Conservation (phyloP, 1,140 invertebrate genomes). For the Macrobrachium nipponense region DNA sequence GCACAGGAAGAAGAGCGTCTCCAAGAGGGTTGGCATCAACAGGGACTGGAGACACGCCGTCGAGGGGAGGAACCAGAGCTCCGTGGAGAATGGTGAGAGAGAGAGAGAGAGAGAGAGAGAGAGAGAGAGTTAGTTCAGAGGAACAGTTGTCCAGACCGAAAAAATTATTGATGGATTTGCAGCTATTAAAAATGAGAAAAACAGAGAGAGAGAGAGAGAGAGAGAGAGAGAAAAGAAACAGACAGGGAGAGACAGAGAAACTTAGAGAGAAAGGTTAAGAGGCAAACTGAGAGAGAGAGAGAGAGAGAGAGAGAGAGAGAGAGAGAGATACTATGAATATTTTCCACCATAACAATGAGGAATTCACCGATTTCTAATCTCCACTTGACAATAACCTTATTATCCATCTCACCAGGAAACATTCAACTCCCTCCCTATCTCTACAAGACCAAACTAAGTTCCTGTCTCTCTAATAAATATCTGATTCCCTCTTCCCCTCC, state of each 20-base stretch:
- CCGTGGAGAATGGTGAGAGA: neutral
- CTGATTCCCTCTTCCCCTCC: too few species aligned
- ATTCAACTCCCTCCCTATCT: too few species aligned
- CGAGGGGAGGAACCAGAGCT: slow-evolving; percentile 4
- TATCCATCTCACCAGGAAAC: too few species aligned
- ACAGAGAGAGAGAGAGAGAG: neutral
- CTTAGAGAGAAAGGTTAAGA: neutral
- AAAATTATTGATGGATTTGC: neutral
- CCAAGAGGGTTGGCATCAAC: slow-evolving; percentile 44
- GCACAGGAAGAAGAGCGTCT: slow-evolving; percentile 33
- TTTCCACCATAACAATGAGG: neutral
- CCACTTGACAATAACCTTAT: too few species aligned
- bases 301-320: neutral
- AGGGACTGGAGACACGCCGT: slow-evolving; percentile 51
- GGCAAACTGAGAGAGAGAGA: neutral
- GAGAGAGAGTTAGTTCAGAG: neutral
- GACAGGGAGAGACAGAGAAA: neutral
- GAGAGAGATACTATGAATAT: neutral
- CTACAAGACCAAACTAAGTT: too few species aligned
- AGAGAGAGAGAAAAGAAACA: neutral
- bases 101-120: slow-evolving; percentile 1
- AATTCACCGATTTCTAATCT: too few species aligned
- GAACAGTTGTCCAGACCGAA: neutral
- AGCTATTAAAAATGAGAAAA: neutral
- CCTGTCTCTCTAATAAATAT: too few species aligned